Evolutionary conservation across 2,888 invertebrate genomes (phyloP).

Genomic region (Philereme vetulata): DNA sequence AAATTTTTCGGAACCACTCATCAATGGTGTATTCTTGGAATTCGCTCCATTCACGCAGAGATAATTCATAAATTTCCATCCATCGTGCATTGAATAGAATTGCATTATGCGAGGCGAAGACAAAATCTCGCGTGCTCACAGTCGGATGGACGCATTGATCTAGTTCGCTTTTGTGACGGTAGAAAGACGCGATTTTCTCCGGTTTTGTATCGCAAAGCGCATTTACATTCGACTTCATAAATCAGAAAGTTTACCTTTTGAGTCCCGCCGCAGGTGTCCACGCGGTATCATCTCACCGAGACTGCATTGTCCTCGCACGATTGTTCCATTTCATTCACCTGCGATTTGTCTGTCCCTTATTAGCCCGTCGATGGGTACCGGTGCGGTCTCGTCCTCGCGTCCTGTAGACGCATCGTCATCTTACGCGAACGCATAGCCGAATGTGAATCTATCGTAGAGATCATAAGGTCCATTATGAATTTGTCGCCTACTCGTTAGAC

Average conservation of each 20-base stretch:
- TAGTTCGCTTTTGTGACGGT: slow-evolving; percentile 57
- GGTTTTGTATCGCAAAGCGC: slow-evolving; percentile 54
- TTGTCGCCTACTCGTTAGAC: slow-evolving; percentile 48
- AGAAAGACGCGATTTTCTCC: slow-evolving; percentile 71
- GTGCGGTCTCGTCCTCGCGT: slow-evolving; percentile 45
- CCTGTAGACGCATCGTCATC: slow-evolving; percentile 52
- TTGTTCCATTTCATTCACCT: slow-evolving; percentile 66
- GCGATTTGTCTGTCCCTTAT: slow-evolving; percentile 64
- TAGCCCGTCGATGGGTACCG: slow-evolving; percentile 53
- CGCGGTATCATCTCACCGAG: slow-evolving; percentile 50
- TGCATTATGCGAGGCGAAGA: slow-evolving; percentile 53
- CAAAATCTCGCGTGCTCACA: slow-evolving; percentile 58
- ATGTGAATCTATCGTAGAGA: slow-evolving; percentile 37
- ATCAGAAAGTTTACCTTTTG: slow-evolving; percentile 61
- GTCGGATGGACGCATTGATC: slow-evolving; percentile 58
- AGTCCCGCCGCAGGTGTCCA: slow-evolving; percentile 66
- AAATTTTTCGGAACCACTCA: slow-evolving; percentile 45
- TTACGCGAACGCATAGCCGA: slow-evolving; percentile 26
- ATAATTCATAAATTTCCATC: slow-evolving; percentile 46
- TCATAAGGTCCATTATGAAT: slow-evolving; percentile 44
- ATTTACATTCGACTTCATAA: slow-evolving; percentile 63
- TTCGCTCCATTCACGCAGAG: slow-evolving; percentile 45
- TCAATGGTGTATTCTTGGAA: slow-evolving; percentile 48
- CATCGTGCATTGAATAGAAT: slow-evolving; percentile 31
- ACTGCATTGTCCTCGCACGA: slow-evolving; percentile 54